Evolutionary conservation across 2,797 vertebrate species (phyloP).

Genomic region (Melanotaenia pygmaea): DNA sequence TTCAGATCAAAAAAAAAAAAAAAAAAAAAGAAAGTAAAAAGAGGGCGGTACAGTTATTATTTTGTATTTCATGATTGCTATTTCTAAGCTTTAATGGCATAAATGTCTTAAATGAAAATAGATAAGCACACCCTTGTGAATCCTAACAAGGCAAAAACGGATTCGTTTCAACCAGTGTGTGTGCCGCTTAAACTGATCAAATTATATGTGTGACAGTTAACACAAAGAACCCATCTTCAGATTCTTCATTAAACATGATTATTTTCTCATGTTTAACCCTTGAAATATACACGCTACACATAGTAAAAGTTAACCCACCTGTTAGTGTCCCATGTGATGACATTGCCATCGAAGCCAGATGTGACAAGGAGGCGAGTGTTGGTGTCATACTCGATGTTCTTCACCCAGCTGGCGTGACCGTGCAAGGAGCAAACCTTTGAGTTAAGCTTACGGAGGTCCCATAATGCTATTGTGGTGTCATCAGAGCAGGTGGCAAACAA

Average conservation of each 20-base stretch:
- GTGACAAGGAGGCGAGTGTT: constrained; percentile 96
- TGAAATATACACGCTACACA: background rate
- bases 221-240: background rate
- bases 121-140: background rate
- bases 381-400: constrained; percentile 99
- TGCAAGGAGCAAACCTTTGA: constrained; percentile 96
- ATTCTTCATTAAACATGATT: background rate
- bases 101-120: too few species aligned
- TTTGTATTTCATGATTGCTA: too few species aligned
- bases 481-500: constrained; percentile 98
- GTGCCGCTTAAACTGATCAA: background rate
- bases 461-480: constrained; percentile 97
- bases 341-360: constrained; percentile 97
- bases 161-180: background rate
- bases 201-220: background rate
- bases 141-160: background rate
- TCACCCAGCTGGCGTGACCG: constrained; percentile 99
- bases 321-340: constrained; percentile 99
- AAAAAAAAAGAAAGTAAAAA: background rate
- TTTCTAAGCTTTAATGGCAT: too few species aligned
- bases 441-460: constrained; percentile 96
- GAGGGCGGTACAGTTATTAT: too few species aligned
- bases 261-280: background rate
- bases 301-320: constrained; percentile 78
- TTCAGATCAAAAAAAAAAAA: background rate